Base-by-base conservation (phyloP, 2,113 vertebrate genomes). In the Aegithalos caudatus region DNA sequence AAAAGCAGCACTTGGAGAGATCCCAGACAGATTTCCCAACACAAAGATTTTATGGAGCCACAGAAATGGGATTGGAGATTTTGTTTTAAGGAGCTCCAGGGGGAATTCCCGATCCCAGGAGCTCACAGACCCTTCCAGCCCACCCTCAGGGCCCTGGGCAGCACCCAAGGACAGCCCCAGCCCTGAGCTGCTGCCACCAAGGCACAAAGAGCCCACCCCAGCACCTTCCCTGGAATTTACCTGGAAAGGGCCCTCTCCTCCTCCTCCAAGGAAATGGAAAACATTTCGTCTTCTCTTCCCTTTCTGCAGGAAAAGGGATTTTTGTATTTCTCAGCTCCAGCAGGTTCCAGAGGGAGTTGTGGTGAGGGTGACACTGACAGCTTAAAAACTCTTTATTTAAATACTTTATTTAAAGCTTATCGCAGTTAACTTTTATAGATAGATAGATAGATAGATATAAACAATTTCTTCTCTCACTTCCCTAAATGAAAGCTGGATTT, bases 321-420 rank as follows among this genome's bases (percentile, higher is more conserved):
- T 86, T 37, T 24, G 12, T n/a, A 35, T 69, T 86, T 62, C 66
- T 60, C 31, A 31, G 42, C 79, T 80, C 40, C 2, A 54, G 78
- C 38, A 71, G 61, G 38, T 40, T 76, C 71, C 67, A 45, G 10
- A 23, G 27, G 60, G 70, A 62, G 8, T 0, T 53, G 66, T 31
- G 82, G 69, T 84, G 66, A 80, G 38, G 64, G 35, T 27, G 81
- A 90, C 71, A 51, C 60, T 24, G 40, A 70, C 20, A 64, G 57
- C 73, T 81, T 7, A 56, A 37, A 87, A 94, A 81, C 18, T 92
- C 76, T 82, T 64, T 29, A 88, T 73, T 88, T 77, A 81, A 79
- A 83, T 51, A 70, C 35, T 81, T 96, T 76, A 82, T 82, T 93
- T 91, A 94, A 95, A 94, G 86, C 77, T 86, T 81, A 74, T 71